phyloP scores from a whole-genome alignment of 1,140 invertebrate species.

The Apis cerana region DNA sequence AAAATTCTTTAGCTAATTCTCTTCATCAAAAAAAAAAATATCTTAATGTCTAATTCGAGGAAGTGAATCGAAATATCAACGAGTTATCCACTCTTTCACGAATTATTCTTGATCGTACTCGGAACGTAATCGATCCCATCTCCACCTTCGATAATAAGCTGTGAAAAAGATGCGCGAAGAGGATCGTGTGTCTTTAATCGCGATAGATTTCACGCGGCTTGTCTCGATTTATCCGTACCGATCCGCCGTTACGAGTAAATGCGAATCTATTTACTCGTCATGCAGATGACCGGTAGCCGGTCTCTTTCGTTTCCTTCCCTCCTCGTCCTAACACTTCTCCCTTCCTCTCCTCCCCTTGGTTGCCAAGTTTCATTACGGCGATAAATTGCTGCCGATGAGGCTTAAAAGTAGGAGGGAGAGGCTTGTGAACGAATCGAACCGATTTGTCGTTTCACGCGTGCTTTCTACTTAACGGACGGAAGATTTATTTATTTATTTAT shows the following conservation, averaged over 20 bases:
- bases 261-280: constrained; percentile 76
- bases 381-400: constrained; percentile 67
- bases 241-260: constrained; percentile 69
- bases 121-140: no score
- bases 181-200: background rate
- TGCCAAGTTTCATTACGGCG: constrained; percentile 68
- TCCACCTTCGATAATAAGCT: background rate
- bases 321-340: background rate
- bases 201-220: background rate
- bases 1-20: no score
- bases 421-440: constrained; percentile 37
- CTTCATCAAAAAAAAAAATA: no score
- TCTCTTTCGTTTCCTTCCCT: constrained; percentile 62
- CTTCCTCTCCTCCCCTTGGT: background rate
- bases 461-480: background rate
- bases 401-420: background rate
- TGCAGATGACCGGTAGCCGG: constrained; percentile 75
- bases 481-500: no score
- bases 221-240: constrained; percentile 65
- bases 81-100: no score
- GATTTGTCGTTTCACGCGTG: constrained; percentile 42
- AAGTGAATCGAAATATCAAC: no score
- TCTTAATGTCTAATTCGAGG: no score
- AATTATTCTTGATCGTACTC: no score
- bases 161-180: background rate